Evolutionary conservation across 2,888 invertebrate species (phyloP), one percentile per base, ranked within the genome.

Genomic region (Drosophila tanythrix): DNA sequence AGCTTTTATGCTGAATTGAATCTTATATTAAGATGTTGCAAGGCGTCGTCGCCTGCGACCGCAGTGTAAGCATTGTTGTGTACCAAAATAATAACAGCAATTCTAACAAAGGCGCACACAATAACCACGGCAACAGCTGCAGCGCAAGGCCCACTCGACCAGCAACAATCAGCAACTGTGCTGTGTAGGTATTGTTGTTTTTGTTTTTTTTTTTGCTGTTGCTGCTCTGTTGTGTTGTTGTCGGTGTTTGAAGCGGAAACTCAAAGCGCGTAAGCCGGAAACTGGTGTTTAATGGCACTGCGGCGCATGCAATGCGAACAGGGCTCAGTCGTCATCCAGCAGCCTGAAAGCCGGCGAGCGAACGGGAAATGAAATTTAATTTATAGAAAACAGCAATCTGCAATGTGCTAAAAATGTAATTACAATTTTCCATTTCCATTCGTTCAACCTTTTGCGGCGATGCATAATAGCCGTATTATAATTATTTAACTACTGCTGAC

Each of bases 241-340:
- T 63, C 74, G 84, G 79, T 77, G 88, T 58, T 87, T 79, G 83
- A 84, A 84, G 87, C 87, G 87, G 87, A 88, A 88, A 89, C 87
- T 79, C 87, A 88, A 89, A 88, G 89, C 87, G 87, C 87, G 87
- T 88, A 89, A 87, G 87, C 87, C 87, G 87, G 87, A 88, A 88
- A 88, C 87, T 79, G 84, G 81, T 86, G 83, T 88, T 88, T 89
- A 89, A 88, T 89, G 86, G 82, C 80, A 79, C 84, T 69, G 80
- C 84, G 77, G 81, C 71, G 84, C 85, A 85, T 85, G 88, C 83
- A 87, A 83, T 68, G 71, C 70, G 69, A 64, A 50, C 48, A 35
- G 50, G 57, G 50, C 65, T 62, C 78, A 82, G 63, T 55, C 69
- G 59, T 67, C 69, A 61, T 50, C 36, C 59, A 48, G 46, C 55